Base-by-base conservation (phyloP, 2,797 vertebrate species). In the Phataginus tricuspis region DNA sequence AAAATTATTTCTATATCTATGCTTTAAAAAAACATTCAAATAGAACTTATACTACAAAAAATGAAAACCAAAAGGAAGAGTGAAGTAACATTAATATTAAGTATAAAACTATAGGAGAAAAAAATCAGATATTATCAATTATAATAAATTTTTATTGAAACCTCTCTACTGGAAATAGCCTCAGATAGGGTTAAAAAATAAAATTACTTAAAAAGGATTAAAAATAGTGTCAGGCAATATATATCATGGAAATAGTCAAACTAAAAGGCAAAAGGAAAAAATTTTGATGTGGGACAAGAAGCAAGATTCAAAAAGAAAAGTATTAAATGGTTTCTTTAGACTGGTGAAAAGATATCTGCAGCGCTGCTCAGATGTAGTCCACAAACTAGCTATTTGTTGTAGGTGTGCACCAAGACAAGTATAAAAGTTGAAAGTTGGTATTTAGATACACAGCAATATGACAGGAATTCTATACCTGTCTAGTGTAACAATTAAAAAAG, bases 141-240 rank as follows among this genome's bases (percentile, higher is more conserved):
- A 57, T 9, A 78, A 59, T 31, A 89, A 85, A 66, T 61, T 84
- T 79, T 85, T 57, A 72, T 57, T 89, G 13, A 82, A 96, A 85
- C 18, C 10, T 63, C n/a, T 42, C 23, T 80, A 69, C 13, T 85
- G 31, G 55, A 89, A 92, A 57, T 23, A 89, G 61, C 19, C 63
- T 86, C 42, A 69, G 19, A 74, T 39, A 27, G 23, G 4, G 7
- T 27, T 82, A n/a, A 71, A 88, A 88, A 74, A 51, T 42, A 11
- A 93, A 90, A 29, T 69, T 21, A 80, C 13, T 49, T 45, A 29
- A 74, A 69, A 82, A 94, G 69, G n/a, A 83, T 84, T 80, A 95
- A 94, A 95, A 59, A 93, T 4, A 92, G 53, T 72, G 15, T 90
- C 0, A 64, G 3, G 25, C 23, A 63, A 72, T 85, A 51, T 12